Conservation (phyloP, 2,888 invertebrate genomes). For the Melieria omissa region DNA sequence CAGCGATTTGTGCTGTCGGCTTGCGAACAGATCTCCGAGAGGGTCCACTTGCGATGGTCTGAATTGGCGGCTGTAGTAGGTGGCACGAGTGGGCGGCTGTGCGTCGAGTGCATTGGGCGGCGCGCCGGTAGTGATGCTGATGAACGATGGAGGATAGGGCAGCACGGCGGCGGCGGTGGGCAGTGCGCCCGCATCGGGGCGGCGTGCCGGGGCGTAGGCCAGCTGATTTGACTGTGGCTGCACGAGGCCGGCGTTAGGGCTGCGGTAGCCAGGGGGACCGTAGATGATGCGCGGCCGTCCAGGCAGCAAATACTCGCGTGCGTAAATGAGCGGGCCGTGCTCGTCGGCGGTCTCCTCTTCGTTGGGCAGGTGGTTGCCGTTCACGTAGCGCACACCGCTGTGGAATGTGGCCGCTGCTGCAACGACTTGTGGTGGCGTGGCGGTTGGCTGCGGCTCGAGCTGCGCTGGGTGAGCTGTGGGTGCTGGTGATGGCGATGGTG, state of each 20-base stretch:
- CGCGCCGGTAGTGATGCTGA: constrained; percentile 52
- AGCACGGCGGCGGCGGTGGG: constrained; percentile 46
- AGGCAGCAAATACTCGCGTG: no score
- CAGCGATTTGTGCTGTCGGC: constrained; percentile 68
- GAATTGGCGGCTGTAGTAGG: background rate
- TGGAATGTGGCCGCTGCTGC: background rate
- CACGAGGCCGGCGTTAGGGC: background rate
- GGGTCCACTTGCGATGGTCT: constrained; percentile 21
- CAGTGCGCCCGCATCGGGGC: constrained; percentile 40
- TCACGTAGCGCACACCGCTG: no score
- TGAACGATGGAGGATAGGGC: constrained; percentile 63
- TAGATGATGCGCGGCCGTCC: background rate
- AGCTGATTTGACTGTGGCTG: constrained; percentile 59
- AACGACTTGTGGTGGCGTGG: background rate
- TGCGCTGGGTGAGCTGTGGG: background rate
- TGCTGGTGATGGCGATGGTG: background rate
- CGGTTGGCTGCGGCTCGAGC: constrained; percentile 4
- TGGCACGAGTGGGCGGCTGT: background rate
- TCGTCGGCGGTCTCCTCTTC: no score
- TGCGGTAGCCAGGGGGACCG: background rate
- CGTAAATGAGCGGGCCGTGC: no score
- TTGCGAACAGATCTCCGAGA: constrained; percentile 57
- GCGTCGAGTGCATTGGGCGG: background rate
- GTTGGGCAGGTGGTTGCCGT: no score
- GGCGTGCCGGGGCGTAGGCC: constrained; percentile 56